Percentiles rank a stretch among this genome's conserved stretches.
Conservation (phyloP, 2,113 vertebrate species). For the Podiceps cristatus region DNA sequence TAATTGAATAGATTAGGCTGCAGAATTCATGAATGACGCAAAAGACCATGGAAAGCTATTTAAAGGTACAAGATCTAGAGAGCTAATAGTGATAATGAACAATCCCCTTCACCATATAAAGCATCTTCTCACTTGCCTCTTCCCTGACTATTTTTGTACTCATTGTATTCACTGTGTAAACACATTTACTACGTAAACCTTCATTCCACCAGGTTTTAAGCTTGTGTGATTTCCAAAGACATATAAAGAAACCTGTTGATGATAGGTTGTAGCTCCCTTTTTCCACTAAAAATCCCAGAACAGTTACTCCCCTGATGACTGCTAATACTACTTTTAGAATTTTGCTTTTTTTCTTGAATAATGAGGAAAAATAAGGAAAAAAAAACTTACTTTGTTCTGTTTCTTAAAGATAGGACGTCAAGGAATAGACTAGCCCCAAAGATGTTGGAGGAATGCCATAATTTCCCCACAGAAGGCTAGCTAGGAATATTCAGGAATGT, state of each 20-base stretch:
- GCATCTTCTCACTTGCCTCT: background rate
- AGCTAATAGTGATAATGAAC: background rate
- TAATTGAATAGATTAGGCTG: background rate
- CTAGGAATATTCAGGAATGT: background rate
- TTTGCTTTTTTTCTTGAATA: fast-evolving
- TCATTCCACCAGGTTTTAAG: background rate
- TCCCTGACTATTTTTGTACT: background rate
- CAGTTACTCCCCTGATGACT: background rate
- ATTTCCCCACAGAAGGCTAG: background rate
- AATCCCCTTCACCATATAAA: background rate
- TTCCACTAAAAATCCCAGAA: background rate
- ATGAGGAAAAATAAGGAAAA: background rate
- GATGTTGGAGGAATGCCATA: background rate
- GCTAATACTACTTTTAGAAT: background rate
- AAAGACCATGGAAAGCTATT: background rate
- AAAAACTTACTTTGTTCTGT: background rate
- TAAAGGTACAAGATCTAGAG: background rate
- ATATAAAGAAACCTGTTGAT: background rate
- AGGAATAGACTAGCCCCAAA: background rate
- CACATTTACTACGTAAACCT: background rate
- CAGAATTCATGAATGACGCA: background rate
- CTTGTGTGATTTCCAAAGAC: background rate
- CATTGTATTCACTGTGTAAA: background rate
- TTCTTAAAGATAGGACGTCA: background rate
- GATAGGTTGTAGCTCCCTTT: background rate